Conservation (phyloP, 1,140 invertebrate species). For the Sweltsa coloradensis region DNA sequence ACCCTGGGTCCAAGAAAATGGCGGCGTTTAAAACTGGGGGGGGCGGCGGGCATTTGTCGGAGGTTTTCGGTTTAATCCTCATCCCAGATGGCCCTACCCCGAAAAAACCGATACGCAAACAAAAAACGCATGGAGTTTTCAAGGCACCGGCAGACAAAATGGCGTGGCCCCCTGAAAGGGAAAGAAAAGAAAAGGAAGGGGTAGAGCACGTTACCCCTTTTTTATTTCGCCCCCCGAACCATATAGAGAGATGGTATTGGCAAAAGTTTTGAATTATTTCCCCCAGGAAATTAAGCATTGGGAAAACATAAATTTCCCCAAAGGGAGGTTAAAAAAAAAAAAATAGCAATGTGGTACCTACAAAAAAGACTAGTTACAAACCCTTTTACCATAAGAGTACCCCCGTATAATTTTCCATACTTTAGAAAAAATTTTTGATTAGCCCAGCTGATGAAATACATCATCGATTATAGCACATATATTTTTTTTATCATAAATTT, state of each 20-base stretch:
- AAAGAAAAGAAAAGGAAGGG: conserved; percentile 19
- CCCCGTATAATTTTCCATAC: too few species aligned
- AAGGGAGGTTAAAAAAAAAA: too few species aligned
- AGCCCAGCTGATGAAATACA: too few species aligned
- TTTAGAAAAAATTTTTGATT: too few species aligned
- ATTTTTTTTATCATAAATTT: too few species aligned
- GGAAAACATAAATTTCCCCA: too few species aligned
- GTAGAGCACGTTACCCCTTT: neutral
- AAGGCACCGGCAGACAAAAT: conserved; percentile 88
- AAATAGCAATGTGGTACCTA: too few species aligned
- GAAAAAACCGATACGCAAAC: conserved; percentile 88
- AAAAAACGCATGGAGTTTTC: conserved; percentile 89
- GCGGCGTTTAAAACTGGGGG: conserved; percentile 95
- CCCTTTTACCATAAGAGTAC: too few species aligned
- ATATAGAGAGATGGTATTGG: neutral
- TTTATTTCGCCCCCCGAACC: neutral
- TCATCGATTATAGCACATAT: too few species aligned
- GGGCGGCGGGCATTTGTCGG: conserved; percentile 78
- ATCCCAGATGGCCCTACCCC: conserved; percentile 98
- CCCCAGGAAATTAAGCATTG: too few species aligned
- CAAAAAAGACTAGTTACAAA: too few species aligned
- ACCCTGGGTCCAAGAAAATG: conserved; percentile 95
- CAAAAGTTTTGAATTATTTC: too few species aligned
- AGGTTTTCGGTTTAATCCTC: conserved; percentile 85
- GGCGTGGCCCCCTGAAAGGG: conserved; percentile 92